phyloP scores from a whole-genome alignment of 2,113 vertebrate genomes.

The Motacilla tschutschensis region DNA sequence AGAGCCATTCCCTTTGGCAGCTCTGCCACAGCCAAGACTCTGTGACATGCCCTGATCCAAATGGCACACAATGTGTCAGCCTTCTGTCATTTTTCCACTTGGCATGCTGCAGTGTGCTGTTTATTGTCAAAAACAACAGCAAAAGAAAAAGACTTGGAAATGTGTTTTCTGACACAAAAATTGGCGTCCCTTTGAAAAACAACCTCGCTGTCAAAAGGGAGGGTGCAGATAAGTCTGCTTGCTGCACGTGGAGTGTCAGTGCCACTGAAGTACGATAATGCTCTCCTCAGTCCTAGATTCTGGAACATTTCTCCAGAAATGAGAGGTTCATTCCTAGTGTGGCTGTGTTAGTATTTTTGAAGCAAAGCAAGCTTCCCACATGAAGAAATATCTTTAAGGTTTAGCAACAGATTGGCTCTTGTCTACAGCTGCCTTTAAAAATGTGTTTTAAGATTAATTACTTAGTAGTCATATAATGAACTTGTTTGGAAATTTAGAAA shows the following conservation, averaged over 20 bases:
- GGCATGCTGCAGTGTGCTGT: neutral
- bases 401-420: neutral
- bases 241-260: neutral
- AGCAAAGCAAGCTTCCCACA: neutral
- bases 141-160: neutral
- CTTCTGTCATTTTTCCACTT: neutral
- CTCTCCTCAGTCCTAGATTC: neutral
- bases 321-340: neutral
- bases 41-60: neutral
- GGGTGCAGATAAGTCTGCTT: neutral
- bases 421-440: neutral
- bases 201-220: neutral
- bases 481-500: neutral
- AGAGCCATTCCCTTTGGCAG: neutral
- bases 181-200: neutral
- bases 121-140: neutral
- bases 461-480: neutral
- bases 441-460: neutral
- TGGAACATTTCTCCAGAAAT: neutral
- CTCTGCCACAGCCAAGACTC: neutral
- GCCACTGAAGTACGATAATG: neutral
- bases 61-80: neutral
- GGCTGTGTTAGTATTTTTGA: neutral
- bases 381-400: neutral
- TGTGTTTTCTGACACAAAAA: neutral